Conservation (phyloP, 2,797 vertebrate genomes). For the Enteromius radiatus region DNA sequence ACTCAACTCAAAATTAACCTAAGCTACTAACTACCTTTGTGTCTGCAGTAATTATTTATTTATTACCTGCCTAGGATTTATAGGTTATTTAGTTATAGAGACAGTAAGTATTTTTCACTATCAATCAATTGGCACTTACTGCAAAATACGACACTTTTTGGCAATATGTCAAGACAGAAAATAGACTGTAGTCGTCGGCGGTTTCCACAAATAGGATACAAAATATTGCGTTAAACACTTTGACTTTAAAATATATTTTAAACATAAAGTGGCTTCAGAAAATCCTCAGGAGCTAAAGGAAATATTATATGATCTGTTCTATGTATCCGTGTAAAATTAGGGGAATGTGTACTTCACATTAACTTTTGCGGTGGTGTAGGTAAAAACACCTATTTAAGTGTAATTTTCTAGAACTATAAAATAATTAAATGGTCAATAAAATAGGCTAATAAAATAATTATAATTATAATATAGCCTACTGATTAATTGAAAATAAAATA, state of each 20-base stretch:
- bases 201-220: not conserved
- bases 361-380: too few relatives aligned
- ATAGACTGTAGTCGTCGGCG: not conserved
- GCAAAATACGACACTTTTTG: constrained; percentile 8
- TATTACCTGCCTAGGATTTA: not conserved
- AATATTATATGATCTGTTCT: not conserved
- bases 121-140: not conserved
- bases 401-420: not conserved
- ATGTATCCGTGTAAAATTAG: not conserved
- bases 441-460: not conserved
- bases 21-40: not conserved
- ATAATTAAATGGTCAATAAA: not conserved
- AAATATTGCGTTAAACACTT: not conserved
- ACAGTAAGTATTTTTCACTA: not conserved
- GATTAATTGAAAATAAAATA: not conserved
- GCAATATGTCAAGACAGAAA: not conserved
- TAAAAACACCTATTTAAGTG: not conserved
- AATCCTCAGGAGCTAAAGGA: not conserved
- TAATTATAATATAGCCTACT: not conserved
- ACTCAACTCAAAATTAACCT: not conserved
- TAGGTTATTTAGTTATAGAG: not conserved
- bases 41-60: not conserved
- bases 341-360: not conserved
- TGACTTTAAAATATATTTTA: not conserved
- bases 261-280: not conserved